Conservation (phyloP, 2,113 vertebrate species). For the Morone saxatilis region DNA sequence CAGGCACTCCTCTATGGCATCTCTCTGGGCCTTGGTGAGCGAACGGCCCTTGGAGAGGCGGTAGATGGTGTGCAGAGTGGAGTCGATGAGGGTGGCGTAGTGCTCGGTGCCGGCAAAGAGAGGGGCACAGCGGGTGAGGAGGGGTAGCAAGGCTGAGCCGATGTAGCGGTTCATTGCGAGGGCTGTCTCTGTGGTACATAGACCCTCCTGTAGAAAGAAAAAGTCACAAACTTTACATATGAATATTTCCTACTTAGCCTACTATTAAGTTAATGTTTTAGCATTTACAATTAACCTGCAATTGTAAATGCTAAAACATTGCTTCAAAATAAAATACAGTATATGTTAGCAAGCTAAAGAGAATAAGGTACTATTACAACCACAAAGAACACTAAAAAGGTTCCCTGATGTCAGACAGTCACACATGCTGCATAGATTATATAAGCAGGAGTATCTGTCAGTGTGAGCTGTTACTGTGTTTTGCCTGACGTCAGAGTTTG, state of each 20-base stretch:
- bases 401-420: neutral
- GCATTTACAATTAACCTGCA: neutral
- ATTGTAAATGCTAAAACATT: neutral
- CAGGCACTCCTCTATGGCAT: conserved; percentile 97
- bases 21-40: conserved; percentile 97
- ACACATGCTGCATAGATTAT: conserved; percentile 12
- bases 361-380: neutral
- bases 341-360: neutral
- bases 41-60: conserved; percentile 96
- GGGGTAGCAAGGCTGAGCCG: conserved; percentile 93
- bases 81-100: conserved; percentile 92
- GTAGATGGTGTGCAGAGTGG: conserved; percentile 96
- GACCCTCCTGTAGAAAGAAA: conserved; percentile 86
- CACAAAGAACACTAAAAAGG: neutral
- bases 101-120: conserved; percentile 96
- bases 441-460: conserved; percentile 13
- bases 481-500: conserved; percentile 6
- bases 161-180: conserved; percentile 96
- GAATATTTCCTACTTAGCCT: too few relatives aligned
- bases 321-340: too few relatives aligned
- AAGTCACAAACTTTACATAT: neutral
- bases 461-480: neutral
- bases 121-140: conserved; percentile 95
- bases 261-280: neutral
- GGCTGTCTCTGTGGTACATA: conserved; percentile 95